phyloP scores from a whole-genome alignment of 2,113 vertebrate genomes.

The Amphilophus citrinellus region DNA sequence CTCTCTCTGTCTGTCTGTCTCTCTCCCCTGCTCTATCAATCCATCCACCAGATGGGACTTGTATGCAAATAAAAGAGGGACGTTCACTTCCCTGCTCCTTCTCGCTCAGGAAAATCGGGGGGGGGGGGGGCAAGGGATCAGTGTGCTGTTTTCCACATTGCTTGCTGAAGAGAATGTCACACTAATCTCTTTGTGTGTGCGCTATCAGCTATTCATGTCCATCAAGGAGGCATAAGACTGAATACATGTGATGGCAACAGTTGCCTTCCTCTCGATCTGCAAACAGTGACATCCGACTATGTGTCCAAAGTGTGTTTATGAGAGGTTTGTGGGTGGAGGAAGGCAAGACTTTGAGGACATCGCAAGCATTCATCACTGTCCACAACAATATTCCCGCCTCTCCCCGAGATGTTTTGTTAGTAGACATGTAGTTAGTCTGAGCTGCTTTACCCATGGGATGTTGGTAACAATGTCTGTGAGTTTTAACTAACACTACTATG shows the following conservation, averaged over 20 bases:
- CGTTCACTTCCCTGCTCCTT: slow-evolving; percentile 61
- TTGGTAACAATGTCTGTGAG: slow-evolving; percentile 6
- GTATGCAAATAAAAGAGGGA: slow-evolving; percentile 59
- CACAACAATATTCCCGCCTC: background rate
- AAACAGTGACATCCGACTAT: slow-evolving; percentile 11
- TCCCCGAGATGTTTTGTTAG: background rate
- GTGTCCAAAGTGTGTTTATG: slow-evolving; percentile 9
- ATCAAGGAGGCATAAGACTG: background rate
- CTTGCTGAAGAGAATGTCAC: slow-evolving; percentile 27
- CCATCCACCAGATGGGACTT: slow-evolving; percentile 76
- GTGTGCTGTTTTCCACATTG: slow-evolving; percentile 58
- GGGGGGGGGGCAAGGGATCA: slow-evolving; percentile 24
- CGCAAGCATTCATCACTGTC: slow-evolving; percentile 27
- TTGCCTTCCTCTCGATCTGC: slow-evolving; percentile 9
- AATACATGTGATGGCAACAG: slow-evolving; percentile 9
- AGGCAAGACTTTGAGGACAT: slow-evolving; percentile 8
- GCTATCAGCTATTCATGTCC: slow-evolving; percentile 31
- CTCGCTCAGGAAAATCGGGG: slow-evolving; percentile 48
- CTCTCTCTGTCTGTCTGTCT: slow-evolving; percentile 34
- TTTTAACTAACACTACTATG: slow-evolving; percentile 35
- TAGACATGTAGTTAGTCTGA: background rate
- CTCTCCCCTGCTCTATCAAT: slow-evolving; percentile 55
- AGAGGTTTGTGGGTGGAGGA: slow-evolving; percentile 6
- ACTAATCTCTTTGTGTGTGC: slow-evolving; percentile 19
- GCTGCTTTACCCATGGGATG: slow-evolving; percentile 27